Percentiles rank a stretch among this genome's conserved stretches.
phyloP scores from a whole-genome alignment of 1,140 invertebrate genomes.

The Conus betulinus region DNA sequence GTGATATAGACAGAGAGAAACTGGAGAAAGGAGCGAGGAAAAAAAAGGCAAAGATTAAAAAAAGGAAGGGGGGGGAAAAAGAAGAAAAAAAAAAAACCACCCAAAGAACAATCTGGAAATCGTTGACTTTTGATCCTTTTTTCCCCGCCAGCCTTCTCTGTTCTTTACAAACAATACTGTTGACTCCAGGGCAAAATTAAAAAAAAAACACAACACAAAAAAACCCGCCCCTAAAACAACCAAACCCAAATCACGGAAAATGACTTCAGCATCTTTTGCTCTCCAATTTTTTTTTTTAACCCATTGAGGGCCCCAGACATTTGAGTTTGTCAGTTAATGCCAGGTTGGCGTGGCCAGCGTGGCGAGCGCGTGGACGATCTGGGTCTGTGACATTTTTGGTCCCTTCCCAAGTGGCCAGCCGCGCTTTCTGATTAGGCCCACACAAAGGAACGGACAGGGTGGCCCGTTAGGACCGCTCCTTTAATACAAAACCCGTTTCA shows the following conservation, averaged over 20 bases:
- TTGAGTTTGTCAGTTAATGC: conserved; percentile 11
- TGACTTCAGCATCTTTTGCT: not conserved
- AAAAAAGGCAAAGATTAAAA: not conserved
- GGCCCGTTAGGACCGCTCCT: not conserved
- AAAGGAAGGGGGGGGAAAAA: not conserved
- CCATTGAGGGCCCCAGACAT: not conserved
- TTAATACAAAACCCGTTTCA: conserved; percentile 26
- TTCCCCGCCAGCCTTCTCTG: not conserved
- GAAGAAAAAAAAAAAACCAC: not conserved
- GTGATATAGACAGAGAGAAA: not conserved
- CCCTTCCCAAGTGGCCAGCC: not conserved
- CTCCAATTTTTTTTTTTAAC: not conserved
- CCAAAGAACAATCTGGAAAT: not conserved
- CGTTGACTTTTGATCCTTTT: not conserved
- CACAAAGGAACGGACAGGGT: not conserved
- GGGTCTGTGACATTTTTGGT: not conserved
- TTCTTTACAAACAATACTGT: not conserved
- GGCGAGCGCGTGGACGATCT: not conserved
- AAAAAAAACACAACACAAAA: not conserved
- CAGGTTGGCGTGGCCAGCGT: not conserved
- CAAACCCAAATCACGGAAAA: too few relatives aligned
- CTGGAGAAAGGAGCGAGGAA: not conserved
- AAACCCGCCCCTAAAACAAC: not conserved
- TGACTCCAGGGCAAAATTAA: not conserved
- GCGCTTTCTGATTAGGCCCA: not conserved